phyloP scores from a whole-genome alignment of 2,113 vertebrate genomes.

The Oophaga pumilio region DNA sequence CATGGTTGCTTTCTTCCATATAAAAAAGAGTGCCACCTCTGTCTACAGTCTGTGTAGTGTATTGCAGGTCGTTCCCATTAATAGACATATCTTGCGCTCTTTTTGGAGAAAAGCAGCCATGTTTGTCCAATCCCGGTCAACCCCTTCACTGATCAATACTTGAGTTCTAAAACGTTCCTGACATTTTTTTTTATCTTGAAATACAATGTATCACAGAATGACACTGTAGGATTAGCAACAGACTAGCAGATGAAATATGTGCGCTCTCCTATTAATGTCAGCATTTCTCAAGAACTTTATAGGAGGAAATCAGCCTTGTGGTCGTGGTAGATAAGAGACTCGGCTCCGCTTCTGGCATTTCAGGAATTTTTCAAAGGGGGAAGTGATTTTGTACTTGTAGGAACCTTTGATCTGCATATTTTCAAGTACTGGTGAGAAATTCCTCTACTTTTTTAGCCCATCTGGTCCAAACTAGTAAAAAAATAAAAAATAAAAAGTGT shows the following conservation, averaged over 20 bases:
- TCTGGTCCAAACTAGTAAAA: background rate
- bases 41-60: too few species aligned
- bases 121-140: too few species aligned
- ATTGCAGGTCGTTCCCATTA: too few species aligned
- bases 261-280: constrained; percentile 19
- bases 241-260: constrained; percentile 9
- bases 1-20: too few species aligned
- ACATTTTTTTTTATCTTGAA: too few species aligned
- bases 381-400: constrained; percentile 55
- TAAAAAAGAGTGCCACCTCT: too few species aligned
- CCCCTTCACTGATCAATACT: too few species aligned
- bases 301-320: constrained; percentile 51
- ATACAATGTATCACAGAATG: background rate
- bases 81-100: too few species aligned
- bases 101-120: too few species aligned
- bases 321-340: constrained; percentile 48
- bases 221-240: background rate
- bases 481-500: background rate
- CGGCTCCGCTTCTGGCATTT: constrained; percentile 23
- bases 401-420: constrained; percentile 48
- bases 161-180: too few species aligned
- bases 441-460: constrained; percentile 12
- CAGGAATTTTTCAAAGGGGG: constrained; percentile 51
- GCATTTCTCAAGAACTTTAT: constrained; percentile 40
- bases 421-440: constrained; percentile 45